phyloP scores from a whole-genome alignment of 1,140 invertebrate species.

The Tenebrio molitor region DNA sequence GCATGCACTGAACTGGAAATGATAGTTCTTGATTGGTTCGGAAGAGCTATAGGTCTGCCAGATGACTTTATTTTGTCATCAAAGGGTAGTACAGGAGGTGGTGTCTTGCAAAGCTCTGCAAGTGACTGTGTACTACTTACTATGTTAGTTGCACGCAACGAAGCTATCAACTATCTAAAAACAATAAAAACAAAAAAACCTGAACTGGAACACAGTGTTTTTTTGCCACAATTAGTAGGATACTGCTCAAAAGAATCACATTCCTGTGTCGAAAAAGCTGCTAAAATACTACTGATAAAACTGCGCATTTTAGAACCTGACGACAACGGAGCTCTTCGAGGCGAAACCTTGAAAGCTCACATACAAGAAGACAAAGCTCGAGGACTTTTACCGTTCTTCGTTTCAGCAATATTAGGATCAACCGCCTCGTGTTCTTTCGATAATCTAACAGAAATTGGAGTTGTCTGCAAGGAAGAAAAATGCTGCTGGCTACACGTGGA shows the following conservation, averaged over 20 bases:
- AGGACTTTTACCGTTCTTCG: conserved; percentile 88
- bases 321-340: conserved; percentile 82
- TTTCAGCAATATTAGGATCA: conserved; percentile 82
- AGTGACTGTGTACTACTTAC: conserved; percentile 93
- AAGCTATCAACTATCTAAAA: conserved; percentile 85
- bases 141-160: conserved; percentile 89
- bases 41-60: conserved; percentile 92
- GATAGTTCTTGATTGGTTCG: conserved; percentile 97
- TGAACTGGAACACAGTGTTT: conserved; percentile 84
- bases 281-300: conserved; percentile 90
- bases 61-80: conserved; percentile 86
- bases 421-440: conserved; percentile 87
- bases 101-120: conserved; percentile 93
- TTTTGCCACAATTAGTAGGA: conserved; percentile 87
- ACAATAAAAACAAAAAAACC: conserved; percentile 65
- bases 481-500: conserved; percentile 77
- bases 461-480: conserved; percentile 60
- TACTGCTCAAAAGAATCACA: conserved; percentile 97
- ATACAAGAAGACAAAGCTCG: conserved; percentile 81
- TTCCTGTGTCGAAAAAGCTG: conserved; percentile 96
- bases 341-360: conserved; percentile 75
- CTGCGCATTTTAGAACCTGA: conserved; percentile 89
- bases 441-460: conserved; percentile 83
- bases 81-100: conserved; percentile 83
- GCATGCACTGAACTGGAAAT: conserved; percentile 98